Percentiles rank a stretch among this genome's conserved stretches.
Evolutionary conservation across 2,113 vertebrate genomes (phyloP).

Genomic region (Hystrix brachyura): DNA sequence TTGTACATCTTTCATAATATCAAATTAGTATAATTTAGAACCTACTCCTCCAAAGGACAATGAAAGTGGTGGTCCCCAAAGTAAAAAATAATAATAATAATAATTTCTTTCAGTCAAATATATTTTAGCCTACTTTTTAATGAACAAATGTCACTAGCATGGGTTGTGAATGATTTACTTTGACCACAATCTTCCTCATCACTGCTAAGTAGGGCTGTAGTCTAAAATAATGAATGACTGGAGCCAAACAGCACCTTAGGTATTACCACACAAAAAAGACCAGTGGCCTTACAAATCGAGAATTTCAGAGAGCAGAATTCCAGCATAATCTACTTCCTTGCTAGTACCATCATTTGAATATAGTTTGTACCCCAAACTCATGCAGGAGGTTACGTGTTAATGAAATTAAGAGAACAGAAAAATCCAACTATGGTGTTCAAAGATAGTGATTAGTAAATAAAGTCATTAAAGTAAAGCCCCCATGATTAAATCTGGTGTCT

Average conservation of each 20-base stretch:
- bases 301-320: background rate
- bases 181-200: background rate
- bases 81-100: background rate
- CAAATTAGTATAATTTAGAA: background rate
- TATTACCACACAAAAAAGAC: background rate
- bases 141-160: background rate
- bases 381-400: background rate
- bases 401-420: background rate
- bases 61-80: background rate
- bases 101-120: background rate
- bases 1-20: background rate
- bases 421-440: background rate
- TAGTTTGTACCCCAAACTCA: background rate
- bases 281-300: background rate
- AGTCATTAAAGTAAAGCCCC: background rate
- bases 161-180: background rate
- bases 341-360: background rate
- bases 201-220: background rate
- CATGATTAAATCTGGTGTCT: background rate
- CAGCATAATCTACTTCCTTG: background rate
- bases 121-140: background rate
- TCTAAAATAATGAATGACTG: constrained; percentile 36
- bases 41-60: background rate
- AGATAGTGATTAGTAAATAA: background rate
- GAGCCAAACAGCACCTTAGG: background rate